These are phyloP conservation scores for Hippocampus comes DNA, from an alignment of 2,113 vertebrate genomes.

Conservation along the genomic window DNA sequence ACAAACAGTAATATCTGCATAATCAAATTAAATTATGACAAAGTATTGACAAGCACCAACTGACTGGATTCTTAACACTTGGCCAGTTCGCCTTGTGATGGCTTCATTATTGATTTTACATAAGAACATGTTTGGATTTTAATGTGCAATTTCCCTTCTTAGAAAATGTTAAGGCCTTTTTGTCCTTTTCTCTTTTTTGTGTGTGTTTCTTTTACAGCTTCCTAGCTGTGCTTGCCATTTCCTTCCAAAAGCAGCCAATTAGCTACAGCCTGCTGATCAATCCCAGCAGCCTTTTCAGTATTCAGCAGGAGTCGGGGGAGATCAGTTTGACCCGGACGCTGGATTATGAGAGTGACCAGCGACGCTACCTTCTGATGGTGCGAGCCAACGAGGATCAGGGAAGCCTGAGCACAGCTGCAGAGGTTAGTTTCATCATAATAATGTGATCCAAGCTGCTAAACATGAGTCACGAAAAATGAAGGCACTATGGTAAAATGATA, in stretches of 20 bases:
- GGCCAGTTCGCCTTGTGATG: constrained; percentile 43
- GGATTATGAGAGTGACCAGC: constrained; percentile 83
- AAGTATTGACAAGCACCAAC: constrained; percentile 46
- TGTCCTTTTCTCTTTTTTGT: constrained; percentile 5
- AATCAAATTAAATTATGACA: constrained; percentile 38
- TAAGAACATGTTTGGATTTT: constrained; percentile 36
- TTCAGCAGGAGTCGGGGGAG: constrained; percentile 74
- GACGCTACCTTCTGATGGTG: constrained; percentile 79
- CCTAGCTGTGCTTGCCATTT: constrained; percentile 76
- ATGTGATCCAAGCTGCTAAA: constrained; percentile 1
- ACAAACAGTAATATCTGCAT: constrained; percentile 39
- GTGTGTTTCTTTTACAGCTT: constrained; percentile 69
- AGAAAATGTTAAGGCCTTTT: constrained; percentile 16
- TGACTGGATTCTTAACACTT: constrained; percentile 33
- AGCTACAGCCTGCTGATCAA: constrained; percentile 83
- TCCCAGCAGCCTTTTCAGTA: constrained; percentile 80
- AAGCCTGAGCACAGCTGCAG: constrained; percentile 74
- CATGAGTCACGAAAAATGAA: neutral
- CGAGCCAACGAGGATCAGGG: constrained; percentile 75
- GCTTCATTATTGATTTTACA: constrained; percentile 51
- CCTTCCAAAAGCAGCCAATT: constrained; percentile 81
- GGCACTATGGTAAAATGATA: constrained; percentile 8
- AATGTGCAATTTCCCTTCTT: constrained; percentile 18
- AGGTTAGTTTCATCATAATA: constrained; percentile 68
- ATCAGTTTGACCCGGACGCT: constrained; percentile 75